phyloP scores from a whole-genome alignment of 2,888 invertebrate genomes.

The Conomelus anceps region DNA sequence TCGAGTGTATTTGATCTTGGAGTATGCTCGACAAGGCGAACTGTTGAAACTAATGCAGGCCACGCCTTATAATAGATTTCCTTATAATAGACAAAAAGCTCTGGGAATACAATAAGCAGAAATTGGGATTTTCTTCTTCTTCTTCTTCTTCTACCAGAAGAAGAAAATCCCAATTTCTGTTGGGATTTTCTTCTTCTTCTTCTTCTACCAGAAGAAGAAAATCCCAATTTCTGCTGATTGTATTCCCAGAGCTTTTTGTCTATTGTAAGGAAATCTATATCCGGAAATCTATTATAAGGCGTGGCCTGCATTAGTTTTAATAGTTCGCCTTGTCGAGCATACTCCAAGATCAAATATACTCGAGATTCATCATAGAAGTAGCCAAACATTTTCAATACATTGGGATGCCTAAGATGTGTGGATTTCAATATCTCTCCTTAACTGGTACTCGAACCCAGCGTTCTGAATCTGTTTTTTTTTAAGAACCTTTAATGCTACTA shows the following conservation, averaged over 20 bases:
- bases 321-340: slow-evolving; percentile 77
- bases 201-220: too few species aligned
- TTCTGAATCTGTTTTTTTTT: slow-evolving; percentile 85
- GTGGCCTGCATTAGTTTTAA: slow-evolving; percentile 68
- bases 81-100: too few species aligned
- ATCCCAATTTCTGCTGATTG: too few species aligned
- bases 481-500: slow-evolving; percentile 80
- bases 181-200: too few species aligned
- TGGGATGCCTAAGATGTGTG: slow-evolving; percentile 82
- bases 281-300: slow-evolving; percentile 67
- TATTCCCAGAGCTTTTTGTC: too few species aligned
- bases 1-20: slow-evolving; percentile 88
- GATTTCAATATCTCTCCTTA: slow-evolving; percentile 94
- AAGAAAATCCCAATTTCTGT: too few species aligned
- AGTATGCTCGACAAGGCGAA: slow-evolving; percentile 84
- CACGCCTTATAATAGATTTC: slow-evolving; percentile 64
- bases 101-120: too few species aligned
- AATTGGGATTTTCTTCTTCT: too few species aligned
- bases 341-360: slow-evolving; percentile 92
- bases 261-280: too few species aligned
- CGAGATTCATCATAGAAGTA: slow-evolving; percentile 92
- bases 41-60: slow-evolving; percentile 69
- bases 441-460: slow-evolving; percentile 86
- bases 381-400: slow-evolving; percentile 87
- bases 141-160: too few species aligned